Conservation (phyloP, 2,797 vertebrate species). For the Sebastes kiyomatsui region DNA sequence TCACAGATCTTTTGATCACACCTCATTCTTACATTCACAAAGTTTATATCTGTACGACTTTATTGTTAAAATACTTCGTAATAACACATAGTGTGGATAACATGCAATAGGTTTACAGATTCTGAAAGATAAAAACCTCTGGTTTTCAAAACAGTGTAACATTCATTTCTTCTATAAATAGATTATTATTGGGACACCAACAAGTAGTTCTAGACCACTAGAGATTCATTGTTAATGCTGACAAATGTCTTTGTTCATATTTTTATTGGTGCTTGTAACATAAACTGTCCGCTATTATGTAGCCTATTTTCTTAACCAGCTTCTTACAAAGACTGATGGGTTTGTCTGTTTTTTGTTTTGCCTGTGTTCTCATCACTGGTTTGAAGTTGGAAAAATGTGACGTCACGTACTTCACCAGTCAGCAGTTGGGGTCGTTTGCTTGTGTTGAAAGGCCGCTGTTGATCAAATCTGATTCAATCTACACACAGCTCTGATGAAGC, state of each 20-base stretch:
- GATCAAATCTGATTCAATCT: background rate
- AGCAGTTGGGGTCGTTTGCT: too few species aligned
- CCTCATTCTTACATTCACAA: background rate
- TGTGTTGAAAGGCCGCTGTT: too few species aligned
- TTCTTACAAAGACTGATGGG: background rate
- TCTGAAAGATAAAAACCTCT: too few species aligned
- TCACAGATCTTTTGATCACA: background rate
- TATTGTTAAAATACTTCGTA: background rate
- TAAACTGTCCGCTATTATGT: too few species aligned
- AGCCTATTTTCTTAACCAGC: background rate
- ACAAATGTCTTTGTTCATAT: too few species aligned
- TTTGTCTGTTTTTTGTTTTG: background rate
- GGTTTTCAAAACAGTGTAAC: background rate
- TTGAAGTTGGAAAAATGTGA: background rate
- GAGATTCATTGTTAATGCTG: too few species aligned
- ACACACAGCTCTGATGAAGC: background rate
- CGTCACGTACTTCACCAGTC: background rate
- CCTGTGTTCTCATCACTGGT: background rate
- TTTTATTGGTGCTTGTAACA: too few species aligned
- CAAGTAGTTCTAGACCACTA: too few species aligned
- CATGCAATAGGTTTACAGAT: background rate
- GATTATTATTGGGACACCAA: too few species aligned
- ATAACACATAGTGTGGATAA: background rate
- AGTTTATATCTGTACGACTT: background rate
- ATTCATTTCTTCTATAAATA: too few species aligned